A percentile compares a stretch with the other conserved stretches of the same genome.
phyloP scores from a whole-genome alignment of 2,113 vertebrate genomes.

The Neofelis nebulosa region DNA sequence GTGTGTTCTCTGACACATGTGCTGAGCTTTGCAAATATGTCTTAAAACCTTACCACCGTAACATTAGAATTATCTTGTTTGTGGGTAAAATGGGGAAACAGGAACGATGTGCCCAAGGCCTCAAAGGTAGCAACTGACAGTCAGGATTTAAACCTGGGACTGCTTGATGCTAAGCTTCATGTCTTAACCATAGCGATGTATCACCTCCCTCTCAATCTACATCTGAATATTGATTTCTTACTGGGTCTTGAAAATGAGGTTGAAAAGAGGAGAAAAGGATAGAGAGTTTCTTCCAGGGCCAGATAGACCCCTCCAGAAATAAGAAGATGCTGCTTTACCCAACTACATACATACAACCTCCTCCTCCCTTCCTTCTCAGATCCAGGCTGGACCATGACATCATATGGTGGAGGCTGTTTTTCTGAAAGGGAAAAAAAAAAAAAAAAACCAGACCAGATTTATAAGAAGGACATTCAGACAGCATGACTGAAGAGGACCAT shows the following conservation, averaged over 20 bases:
- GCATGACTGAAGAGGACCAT: background rate
- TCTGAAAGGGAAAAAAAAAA: slow-evolving; percentile 45
- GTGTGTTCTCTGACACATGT: background rate
- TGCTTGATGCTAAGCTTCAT: background rate
- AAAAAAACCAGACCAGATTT: slow-evolving; percentile 48
- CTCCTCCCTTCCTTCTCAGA: background rate
- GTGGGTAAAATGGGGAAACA: background rate
- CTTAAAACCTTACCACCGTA: background rate
- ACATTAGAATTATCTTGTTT: background rate
- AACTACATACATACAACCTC: background rate
- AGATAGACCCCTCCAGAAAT: background rate
- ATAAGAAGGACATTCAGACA: slow-evolving; percentile 49
- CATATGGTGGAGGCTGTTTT: slow-evolving; percentile 66
- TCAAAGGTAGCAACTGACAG: background rate
- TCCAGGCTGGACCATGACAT: slow-evolving; percentile 53
- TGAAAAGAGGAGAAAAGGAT: background rate
- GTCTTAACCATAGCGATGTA: background rate
- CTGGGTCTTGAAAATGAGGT: background rate
- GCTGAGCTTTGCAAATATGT: background rate
- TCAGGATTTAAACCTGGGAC: background rate
- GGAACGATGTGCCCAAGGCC: background rate
- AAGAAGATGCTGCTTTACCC: background rate
- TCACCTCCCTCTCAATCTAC: background rate
- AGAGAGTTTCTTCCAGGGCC: background rate
- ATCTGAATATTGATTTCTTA: background rate